Evolutionary conservation across 1,140 invertebrate species (phyloP), one percentile per base, ranked within the genome.

Genomic region (Drosophila sechellia): DNA sequence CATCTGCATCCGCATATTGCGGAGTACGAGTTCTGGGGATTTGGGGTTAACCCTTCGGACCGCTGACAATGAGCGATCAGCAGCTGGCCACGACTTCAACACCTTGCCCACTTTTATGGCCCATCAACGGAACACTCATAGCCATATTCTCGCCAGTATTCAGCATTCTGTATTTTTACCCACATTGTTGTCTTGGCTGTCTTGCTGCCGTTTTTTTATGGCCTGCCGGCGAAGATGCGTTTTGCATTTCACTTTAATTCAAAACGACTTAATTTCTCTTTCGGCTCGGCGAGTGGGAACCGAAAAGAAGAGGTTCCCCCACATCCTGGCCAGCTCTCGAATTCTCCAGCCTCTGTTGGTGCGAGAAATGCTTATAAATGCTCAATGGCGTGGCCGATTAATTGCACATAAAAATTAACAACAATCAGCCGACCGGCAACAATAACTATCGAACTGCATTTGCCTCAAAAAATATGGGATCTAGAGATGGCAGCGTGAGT

Each of bases 401-500:
- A 89, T 87, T 87, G 83, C 83, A 87, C 79, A 87, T 87, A 87
- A 87, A 87, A 87, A 83, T 87, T 87, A 87, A 87, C 79, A 87
- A 87, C 72, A 84, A 89, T 89, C 79, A 69, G 70, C 52, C 46
- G 55, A 69, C 27, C 39, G 40, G 60, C 48, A 58, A 39, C 35
- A 54, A 64, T 17, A 42, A 52, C 17, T 68, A 76, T 78, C 61
- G 74, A 68, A 72, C 71, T 63, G 39, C 31, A 45, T 34, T 22
- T 22, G 22, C 49, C 49, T 2, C 49, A 52, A 20, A n/a, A 34
- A 8, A 12, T 5, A 13, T 59, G 10, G 4, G 8, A 15, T 15
- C 20, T 50, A 65, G 59, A 2, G 71, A 54, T 54, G 72, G 10
- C 10, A 53, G n/a, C 27, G 60, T 75, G 71, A 45, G 31, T 31